A percentile compares a stretch with the other conserved stretches of the same genome.
Evolutionary conservation across 2,888 invertebrate genomes (phyloP).

Genomic region (Spodoptera littoralis): DNA sequence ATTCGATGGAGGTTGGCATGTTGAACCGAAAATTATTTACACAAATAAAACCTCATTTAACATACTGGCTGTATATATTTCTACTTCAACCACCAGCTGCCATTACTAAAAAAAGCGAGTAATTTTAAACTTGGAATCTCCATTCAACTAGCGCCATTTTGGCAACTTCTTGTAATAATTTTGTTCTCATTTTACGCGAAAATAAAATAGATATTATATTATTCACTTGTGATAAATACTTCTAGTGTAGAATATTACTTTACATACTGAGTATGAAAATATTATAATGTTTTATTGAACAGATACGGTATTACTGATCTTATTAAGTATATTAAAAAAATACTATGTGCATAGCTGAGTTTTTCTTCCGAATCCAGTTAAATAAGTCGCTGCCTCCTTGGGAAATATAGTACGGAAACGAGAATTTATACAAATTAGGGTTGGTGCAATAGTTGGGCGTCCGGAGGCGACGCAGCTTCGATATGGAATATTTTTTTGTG

Average conservation of each 20-base stretch:
- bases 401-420: too few relatives aligned
- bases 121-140: conserved; percentile 23
- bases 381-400: too few relatives aligned
- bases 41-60: conserved; percentile 4
- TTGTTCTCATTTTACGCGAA: conserved; percentile 28
- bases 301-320: conserved; percentile 49
- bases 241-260: conserved; percentile 52
- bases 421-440: too few relatives aligned
- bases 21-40: not conserved
- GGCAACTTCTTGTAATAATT: conserved; percentile 38
- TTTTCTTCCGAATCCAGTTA: conserved; percentile 3
- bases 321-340: conserved; percentile 36
- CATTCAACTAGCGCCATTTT: conserved; percentile 38
- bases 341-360: conserved; percentile 27
- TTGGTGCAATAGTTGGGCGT: too few relatives aligned
- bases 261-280: conserved; percentile 47
- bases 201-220: conserved; percentile 24
- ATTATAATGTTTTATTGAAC: conserved; percentile 57
- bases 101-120: conserved; percentile 1
- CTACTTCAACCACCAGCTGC: not conserved
- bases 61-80: conserved; percentile 3
- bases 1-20: conserved; percentile 31
- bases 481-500: too few relatives aligned
- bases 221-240: conserved; percentile 57
- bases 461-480: too few relatives aligned